Evolutionary conservation across 2,113 vertebrate species (phyloP).

Genomic region (Alouatta palliata): DNA sequence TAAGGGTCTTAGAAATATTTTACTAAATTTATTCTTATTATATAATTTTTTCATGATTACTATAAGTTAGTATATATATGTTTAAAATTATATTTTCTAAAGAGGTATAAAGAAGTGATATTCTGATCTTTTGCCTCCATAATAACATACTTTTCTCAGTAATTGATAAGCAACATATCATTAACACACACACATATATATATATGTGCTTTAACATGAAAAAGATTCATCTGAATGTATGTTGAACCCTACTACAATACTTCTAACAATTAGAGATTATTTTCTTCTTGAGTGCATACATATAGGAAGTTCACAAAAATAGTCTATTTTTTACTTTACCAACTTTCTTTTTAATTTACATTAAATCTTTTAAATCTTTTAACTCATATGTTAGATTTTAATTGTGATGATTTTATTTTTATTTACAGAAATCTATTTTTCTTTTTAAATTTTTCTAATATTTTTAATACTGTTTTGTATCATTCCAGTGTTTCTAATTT

Average conservation of each 20-base stretch:
- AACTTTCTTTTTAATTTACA: neutral
- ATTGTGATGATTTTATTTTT: neutral
- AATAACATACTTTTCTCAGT: neutral
- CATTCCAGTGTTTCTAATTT: neutral
- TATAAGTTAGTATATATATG: neutral
- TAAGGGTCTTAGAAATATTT: neutral
- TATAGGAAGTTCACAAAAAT: neutral
- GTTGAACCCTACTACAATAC: neutral
- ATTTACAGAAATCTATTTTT: neutral
- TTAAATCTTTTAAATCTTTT: neutral
- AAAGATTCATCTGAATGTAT: neutral
- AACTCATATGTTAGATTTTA: neutral
- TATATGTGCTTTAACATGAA: neutral
- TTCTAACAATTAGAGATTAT: neutral
- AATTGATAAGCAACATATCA: neutral
- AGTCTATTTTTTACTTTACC: neutral
- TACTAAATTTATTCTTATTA: slow-evolving; percentile 26
- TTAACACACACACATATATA: neutral
- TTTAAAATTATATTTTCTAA: neutral
- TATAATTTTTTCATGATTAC: neutral
- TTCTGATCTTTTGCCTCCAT: neutral
- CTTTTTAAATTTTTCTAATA: neutral
- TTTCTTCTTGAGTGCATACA: neutral
- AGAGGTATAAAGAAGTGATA: neutral
- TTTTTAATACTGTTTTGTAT: neutral